Percentiles rank a stretch among this genome's conserved stretches.
Conservation (phyloP, 2,888 invertebrate species). For the Thecophora atra region DNA sequence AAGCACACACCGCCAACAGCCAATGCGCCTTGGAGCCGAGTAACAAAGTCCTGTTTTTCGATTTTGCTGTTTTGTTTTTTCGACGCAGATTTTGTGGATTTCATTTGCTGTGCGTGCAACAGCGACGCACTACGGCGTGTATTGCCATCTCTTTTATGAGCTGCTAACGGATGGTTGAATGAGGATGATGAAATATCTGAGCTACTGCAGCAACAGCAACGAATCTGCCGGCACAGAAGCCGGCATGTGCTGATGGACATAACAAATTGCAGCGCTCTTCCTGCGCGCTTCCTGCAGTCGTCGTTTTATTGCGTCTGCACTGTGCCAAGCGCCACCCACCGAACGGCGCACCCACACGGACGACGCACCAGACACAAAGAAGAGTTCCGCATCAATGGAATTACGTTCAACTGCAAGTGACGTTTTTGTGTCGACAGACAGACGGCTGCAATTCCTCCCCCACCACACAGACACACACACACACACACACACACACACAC, state of each 20-base stretch:
- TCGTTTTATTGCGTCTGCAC: conserved; percentile 7
- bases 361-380: conserved; percentile 45
- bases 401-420: conserved; percentile 58
- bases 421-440: conserved; percentile 58
- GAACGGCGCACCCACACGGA: conserved; percentile 1
- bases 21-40: background rate
- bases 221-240: background rate
- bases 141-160: conserved; percentile 35
- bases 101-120: conserved; percentile 21
- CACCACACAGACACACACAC: conserved; percentile 34
- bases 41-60: background rate
- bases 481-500: conserved; percentile 35
- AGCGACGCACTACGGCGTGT: background rate
- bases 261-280: conserved; percentile 34
- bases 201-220: conserved; percentile 12
- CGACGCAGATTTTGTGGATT: background rate
- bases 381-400: conserved; percentile 59
- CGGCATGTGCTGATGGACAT: conserved; percentile 33
- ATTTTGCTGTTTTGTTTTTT: background rate
- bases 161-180: conserved; percentile 25
- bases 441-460: conserved; percentile 30
- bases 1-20: conserved; percentile 39
- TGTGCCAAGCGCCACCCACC: background rate
- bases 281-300: background rate
- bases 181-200: conserved; percentile 27